phyloP scores from a whole-genome alignment of 2,888 invertebrate species.

The Hemicrepidius hirtus region DNA sequence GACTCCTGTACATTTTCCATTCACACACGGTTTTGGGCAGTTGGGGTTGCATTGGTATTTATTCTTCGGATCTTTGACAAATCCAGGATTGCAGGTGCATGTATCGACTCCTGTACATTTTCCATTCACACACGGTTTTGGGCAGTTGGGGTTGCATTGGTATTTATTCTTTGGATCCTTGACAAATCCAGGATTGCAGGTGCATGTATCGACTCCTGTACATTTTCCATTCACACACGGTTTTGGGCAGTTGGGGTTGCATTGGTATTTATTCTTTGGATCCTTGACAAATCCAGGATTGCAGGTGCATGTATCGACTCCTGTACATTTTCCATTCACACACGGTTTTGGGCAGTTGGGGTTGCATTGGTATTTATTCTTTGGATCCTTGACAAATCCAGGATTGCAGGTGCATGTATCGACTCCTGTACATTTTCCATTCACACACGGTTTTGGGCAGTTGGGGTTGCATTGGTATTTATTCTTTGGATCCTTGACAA shows the following conservation, averaged over 20 bases:
- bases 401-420: constrained; percentile 53
- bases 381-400: constrained; percentile 21
- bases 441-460: constrained; percentile 56
- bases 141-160: constrained; percentile 18
- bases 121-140: constrained; percentile 23
- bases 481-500: constrained; percentile 33
- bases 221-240: constrained; percentile 64
- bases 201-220: constrained; percentile 18
- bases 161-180: constrained; percentile 24
- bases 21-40: constrained; percentile 18
- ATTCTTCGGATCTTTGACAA: constrained; percentile 19
- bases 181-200: constrained; percentile 13
- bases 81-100: constrained; percentile 21
- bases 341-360: constrained; percentile 25
- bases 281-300: constrained; percentile 54
- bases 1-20: constrained; percentile 12
- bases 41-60: constrained; percentile 27
- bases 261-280: constrained; percentile 46
- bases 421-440: constrained; percentile 57
- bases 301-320: constrained; percentile 60
- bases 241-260: constrained; percentile 57
- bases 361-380: constrained; percentile 28
- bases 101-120: constrained; percentile 19
- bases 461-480: constrained; percentile 57
- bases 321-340: constrained; percentile 56